Base-by-base conservation (phyloP, 2,888 invertebrate genomes). In the Cephus sareptanus region DNA sequence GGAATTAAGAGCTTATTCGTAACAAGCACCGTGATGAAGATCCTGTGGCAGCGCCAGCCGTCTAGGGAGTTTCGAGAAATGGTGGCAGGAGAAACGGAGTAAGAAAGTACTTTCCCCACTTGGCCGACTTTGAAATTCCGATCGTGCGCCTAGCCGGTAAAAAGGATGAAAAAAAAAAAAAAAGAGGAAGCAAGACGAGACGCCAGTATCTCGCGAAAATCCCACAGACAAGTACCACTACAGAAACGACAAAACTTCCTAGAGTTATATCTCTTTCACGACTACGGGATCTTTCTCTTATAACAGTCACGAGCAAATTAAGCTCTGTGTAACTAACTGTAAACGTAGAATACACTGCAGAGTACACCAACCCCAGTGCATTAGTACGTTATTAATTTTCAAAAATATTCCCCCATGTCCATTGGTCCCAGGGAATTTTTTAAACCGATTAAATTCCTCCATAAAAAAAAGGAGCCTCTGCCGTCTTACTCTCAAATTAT, bases 1-100 rank as follows among this genome's bases (percentile, higher is more conserved):
- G 87, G 89, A 89, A 90, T 90, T 89, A 88, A 90, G 88, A 90
- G 89, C 88, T 90, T 89, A 90, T 90, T 89, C 88, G 89, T 89
- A 89, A 88, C 87, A 86, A 88, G 87, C 85, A 87, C 85, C 85
- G 86, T 86, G 87, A 89, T 88, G 88, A 88, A 89, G 88, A 88
- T 88, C 85, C 85, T 87, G 87, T 23, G 56, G 56, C 56, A 56
- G 23, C 56, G 56, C 56, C 23, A 56, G 56, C 56, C 85, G 87
- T 85, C 84, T 82, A 82, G 81, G 33, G 71, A 34, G 71, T 31
- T 71, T 31, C 31, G 31, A 71, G 33, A 34, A 71, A 34, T 15
- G 12, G 71, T 31, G 31, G 71, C 71, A 71, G 30, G 33, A 34
- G 33, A 23, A 23, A 56, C 31, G 33, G 71, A 71, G 74, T 74